Evolutionary conservation across 2,797 vertebrate species (phyloP), one percentile per base, ranked within the genome.

Genomic region (Chanos chanos): DNA sequence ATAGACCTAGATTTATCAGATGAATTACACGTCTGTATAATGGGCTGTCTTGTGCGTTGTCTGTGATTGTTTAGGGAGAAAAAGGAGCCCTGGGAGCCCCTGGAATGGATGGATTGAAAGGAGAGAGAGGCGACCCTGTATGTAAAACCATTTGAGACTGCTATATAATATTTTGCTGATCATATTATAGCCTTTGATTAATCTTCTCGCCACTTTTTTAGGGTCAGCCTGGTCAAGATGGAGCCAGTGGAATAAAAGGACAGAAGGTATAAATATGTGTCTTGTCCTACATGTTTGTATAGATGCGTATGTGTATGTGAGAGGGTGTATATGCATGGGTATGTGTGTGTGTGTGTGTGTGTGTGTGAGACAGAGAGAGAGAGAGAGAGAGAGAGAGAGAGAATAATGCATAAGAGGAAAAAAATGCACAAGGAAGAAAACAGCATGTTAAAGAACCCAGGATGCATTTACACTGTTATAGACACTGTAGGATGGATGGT

Each of bases 81-180:
- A 77, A 78, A 53, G 86, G 85, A 55, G 87, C 91, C 4, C 64
- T 84, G 21, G 89, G 82, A 74, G 72, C 89, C 73, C 79, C 86
- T 7, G 82, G 82, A 69, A 81, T 82, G 7, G 16, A 70, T 58
- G 87, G 85, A 70, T 43, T 72, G 62, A 92, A 90, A 85, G 92
- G 91, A 75, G 87, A 89, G 27, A 86, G 77, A 66, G 94, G 92
- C 80, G 90, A 93, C 27, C 1, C 77, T 41, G 94, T 96, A 89
- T 73, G 94, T 89, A 79, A 84, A 80, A 66, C 77, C n/a, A n/a
- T n/a, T n/a, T n/a, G n/a, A n/a, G n/a, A n/a, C n/a, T n/a, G n/a
- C n/a, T n/a, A n/a, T n/a, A n/a, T n/a, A n/a, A n/a, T n/a, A n/a
- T n/a, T n/a, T n/a, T n/a, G n/a, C n/a, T n/a, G n/a, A n/a, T n/a